Base-by-base conservation (phyloP, 2,888 invertebrate genomes). In the Trachelus iudaicus region DNA sequence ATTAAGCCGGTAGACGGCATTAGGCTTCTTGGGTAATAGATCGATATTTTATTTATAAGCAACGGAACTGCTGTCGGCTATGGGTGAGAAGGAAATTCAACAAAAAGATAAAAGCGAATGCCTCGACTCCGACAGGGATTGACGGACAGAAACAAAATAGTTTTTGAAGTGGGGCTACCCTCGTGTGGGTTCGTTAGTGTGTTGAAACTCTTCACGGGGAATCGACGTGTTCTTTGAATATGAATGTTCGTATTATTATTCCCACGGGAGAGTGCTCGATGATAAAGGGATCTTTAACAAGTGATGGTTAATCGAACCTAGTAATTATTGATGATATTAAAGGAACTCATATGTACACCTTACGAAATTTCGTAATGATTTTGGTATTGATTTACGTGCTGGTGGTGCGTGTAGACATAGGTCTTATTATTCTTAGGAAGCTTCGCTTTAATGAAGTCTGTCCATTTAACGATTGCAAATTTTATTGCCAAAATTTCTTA, bases 41-140 rank as follows among this genome's bases (percentile, higher is more conserved):
- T 78, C 78, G 78, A 76, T 73, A 78, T 75, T 76, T 78, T 78
- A 75, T 78, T 78, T 78, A 78, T 75, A 75, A 76, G 76, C 73
- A 78, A 76, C 78, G 75, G 75, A 12, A 73, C 37, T 34, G 23
- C 37, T 30, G 34, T 74, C 74, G 12, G 31, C 33, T n/a, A 31
- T 31, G 31, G 31, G 71, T 71, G 71, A 34, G 33, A 71, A 31
- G 31, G n/a, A 71, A 71, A 71, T 71, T 71, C 13, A 71, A 71
- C 71, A 34, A 71, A 34, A 56, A 56, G 23, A 56, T 56, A 56
- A 56, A 56, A 56, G 9, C 23, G 56, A 56, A 9, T 23, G 56
- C 9, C 23, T 56, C 2, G 56, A 56, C 56, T 56, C 23, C 56
- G 56, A 56, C 56, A 11, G 13, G 71, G 71, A 31, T 71, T 71